Base-by-base conservation (phyloP, 1,140 invertebrate genomes). In the Psix sp. region DNA sequence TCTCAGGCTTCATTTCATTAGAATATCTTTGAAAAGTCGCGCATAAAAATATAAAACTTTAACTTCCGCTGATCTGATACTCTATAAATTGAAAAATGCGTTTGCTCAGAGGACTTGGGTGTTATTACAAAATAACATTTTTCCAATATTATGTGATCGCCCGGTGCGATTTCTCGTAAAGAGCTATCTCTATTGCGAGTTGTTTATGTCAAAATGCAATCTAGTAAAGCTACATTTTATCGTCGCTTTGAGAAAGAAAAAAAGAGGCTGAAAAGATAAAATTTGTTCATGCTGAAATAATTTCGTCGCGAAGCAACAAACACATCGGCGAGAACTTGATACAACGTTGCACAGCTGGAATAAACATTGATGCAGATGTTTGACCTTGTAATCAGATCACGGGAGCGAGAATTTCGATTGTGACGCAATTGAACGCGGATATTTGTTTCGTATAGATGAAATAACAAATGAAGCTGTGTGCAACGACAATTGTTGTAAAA, bases 401-500 rank as follows among this genome's bases (percentile, higher is more conserved):
- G 7, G 7, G 7, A 7, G 3, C 21, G 21, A 24, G 7, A 24
- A 24, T 24, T 24, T 24, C 21, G 21, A 33, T 33, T 4, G 21
- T 24, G 21, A 24, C 4, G 9, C 21, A 24, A 4, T 9, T 24
- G 9, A 4, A 24, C 21, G 21, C 4, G 9, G 21, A 4, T 9
- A 4, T 24, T 4, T 24, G 21, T 24, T 24, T 24, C 21, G 4
- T 4, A 24, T 24, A 24, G 7, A 10, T 2, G n/a, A 29, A 29
- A 29, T n/a, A 29, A 29, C 2, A 29, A 29, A 10, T 10, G 33
- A 10, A 35, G 29, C 10, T 10, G 21, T 5, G 21, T 5, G 21
- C 21, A 42, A 13, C 18, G 16, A 11, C n/a, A 13, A 3, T 45
- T 24, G 26, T n/a, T n/a, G 1, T 9, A 52, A 52, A 29, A 52